Conservation (phyloP, 2,888 invertebrate genomes). For the Tetramorium bicarinatum region DNA sequence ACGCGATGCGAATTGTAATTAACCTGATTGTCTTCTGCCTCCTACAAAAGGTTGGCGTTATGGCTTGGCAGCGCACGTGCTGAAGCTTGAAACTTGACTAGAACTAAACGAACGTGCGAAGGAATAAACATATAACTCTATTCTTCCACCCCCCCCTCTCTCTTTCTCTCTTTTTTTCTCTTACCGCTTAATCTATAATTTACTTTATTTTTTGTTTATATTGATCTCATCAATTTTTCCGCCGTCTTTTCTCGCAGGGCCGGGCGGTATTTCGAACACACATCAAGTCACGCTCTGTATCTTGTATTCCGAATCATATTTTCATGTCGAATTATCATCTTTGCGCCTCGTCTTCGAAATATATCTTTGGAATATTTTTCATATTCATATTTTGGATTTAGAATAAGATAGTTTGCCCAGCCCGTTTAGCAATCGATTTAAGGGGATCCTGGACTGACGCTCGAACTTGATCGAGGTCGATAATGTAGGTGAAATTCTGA, state of each 20-base stretch:
- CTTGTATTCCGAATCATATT: constrained; percentile 3
- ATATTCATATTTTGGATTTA: neutral
- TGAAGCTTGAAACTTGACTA: constrained; percentile 79
- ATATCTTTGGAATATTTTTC: constrained; percentile 4
- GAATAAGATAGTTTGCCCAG: constrained; percentile 18
- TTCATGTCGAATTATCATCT: neutral
- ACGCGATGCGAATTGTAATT: constrained; percentile 66
- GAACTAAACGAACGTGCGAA: constrained; percentile 75
- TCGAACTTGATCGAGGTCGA: too few relatives aligned
- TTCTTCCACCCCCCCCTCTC: constrained; percentile 41
- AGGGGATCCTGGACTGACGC: too few relatives aligned
- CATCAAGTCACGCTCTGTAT: neutral
- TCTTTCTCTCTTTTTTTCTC: neutral
- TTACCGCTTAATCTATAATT: constrained; percentile 52
- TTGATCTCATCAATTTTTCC: constrained; percentile 53
- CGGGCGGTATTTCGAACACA: constrained; percentile 11
- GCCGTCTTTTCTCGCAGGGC: constrained; percentile 31
- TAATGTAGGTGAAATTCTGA: too few relatives aligned
- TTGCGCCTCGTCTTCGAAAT: neutral
- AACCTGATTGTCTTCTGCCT: constrained; percentile 77
- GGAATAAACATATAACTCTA: constrained; percentile 58
- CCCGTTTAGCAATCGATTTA: neutral
- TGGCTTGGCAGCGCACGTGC: constrained; percentile 71
- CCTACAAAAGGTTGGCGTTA: constrained; percentile 51
- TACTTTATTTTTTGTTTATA: constrained; percentile 57